Base-by-base conservation (phyloP, 2,797 vertebrate species). In the Myotis myotis region DNA sequence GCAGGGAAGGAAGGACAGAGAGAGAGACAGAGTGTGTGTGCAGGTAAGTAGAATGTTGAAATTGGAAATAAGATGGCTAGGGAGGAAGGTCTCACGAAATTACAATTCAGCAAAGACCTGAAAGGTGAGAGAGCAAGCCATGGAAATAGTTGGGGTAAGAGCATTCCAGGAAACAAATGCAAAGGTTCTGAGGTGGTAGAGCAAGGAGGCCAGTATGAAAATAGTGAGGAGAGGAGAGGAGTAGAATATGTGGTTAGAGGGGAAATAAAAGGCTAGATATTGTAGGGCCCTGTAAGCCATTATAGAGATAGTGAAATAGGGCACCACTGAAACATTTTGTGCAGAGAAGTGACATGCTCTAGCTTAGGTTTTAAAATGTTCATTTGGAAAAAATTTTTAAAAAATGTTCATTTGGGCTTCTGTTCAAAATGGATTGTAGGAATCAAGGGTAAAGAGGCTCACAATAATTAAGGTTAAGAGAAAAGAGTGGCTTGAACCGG, bases 21-120 rank as follows among this genome's bases (percentile, higher is more conserved):
- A 55, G 55, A 23, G 55, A 25, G 55, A 57, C 2, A 55, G 53
- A 8, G 55, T 12, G 57, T 6, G 57, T 25, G 57, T 11, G 25
- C 70, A 25, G 33, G 57, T 74, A 55, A 71, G 23, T 15, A 81
- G n/a, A 51, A 33, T 88, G 28, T 76, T 87, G 81, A 74, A 85
- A 81, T 30, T 55, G 44, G 80, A 92, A 86, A 91, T 83, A 83
- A 85, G 41, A 88, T 89, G 28, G 33, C 55, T 36, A 74, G 72
- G 28, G 41, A 89, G 66, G 41, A 85, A 84, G 55, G 41, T 23
- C 38, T 91, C 49, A n/a, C 22, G 60, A 86, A 76, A 90, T 78
- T 72, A 79, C 12, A 74, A 47, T 91, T 89, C 57, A 79, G 55
- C 38, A 72, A 89, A 86, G 51, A 62, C 62, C 60, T 62, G 28